Evolutionary conservation across 1,140 invertebrate genomes (phyloP).

Genomic region (Battus philenor): DNA sequence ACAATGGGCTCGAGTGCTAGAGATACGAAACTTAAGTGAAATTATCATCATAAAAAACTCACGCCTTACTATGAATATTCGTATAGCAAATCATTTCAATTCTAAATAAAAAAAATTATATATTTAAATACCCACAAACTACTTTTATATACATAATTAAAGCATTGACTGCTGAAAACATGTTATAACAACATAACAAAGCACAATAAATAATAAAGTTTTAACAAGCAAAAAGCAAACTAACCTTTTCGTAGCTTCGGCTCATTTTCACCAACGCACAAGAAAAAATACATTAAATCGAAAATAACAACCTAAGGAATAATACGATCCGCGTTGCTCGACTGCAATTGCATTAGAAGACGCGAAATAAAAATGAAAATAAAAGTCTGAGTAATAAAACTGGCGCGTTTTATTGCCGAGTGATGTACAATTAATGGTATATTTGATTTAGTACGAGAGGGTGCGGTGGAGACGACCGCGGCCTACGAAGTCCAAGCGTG

Average conservation of each 20-base stretch:
- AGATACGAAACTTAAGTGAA: constrained; percentile 25
- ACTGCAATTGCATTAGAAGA: constrained; percentile 66
- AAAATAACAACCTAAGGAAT: constrained; percentile 42
- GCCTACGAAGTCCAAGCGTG: constrained; percentile 34
- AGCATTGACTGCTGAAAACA: no score
- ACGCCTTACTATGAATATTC: no score
- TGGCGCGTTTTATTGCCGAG: constrained; percentile 52
- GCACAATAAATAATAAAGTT: background rate
- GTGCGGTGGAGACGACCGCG: constrained; percentile 31
- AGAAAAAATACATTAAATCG: constrained; percentile 53
- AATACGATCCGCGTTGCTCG: constrained; percentile 53
- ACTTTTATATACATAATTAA: no score
- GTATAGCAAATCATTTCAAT: no score
- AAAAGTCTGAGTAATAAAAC: constrained; percentile 59
- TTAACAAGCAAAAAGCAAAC: constrained; percentile 15
- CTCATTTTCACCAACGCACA: constrained; percentile 58
- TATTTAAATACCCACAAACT: no score
- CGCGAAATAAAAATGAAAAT: constrained; percentile 62
- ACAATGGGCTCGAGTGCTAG: constrained; percentile 58
- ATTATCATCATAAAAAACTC: constrained; percentile 21
- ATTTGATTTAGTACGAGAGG: constrained; percentile 43
- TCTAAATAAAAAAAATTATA: no score
- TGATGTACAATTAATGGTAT: constrained; percentile 62
- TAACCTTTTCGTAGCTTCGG: constrained; percentile 33
- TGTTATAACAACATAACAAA: no score